phyloP scores from a whole-genome alignment of 2,888 invertebrate genomes.

The Horisme vitalbata region DNA sequence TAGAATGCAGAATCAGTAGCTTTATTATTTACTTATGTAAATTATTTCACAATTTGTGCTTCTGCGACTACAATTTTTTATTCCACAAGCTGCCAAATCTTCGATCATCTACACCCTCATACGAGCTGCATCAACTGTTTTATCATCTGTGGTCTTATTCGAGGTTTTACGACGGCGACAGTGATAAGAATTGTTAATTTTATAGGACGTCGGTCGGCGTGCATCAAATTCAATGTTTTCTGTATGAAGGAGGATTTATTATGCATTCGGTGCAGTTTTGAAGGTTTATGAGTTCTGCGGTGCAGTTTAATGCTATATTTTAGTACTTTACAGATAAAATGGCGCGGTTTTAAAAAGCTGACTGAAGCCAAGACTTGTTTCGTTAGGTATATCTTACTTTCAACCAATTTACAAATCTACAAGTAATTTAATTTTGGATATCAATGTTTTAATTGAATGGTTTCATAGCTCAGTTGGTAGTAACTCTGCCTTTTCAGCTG shows the following conservation, averaged over 20 bases:
- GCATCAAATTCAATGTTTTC: slow-evolving; percentile 26
- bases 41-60: too few relatives aligned
- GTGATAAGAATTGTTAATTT: slow-evolving; percentile 78
- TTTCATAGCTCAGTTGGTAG: too few relatives aligned
- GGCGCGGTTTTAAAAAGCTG: not conserved
- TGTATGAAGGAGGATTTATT: slow-evolving; percentile 13
- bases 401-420: too few relatives aligned
- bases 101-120: not conserved
- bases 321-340: not conserved
- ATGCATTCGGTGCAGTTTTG: slow-evolving; percentile 26
- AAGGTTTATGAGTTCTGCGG: slow-evolving; percentile 5
- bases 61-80: not conserved
- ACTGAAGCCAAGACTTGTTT: not conserved
- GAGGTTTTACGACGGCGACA: slow-evolving; percentile 61
- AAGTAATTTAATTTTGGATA: too few relatives aligned
- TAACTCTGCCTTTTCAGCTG: too few relatives aligned
- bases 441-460: too few relatives aligned
- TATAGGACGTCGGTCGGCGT: slow-evolving; percentile 44
- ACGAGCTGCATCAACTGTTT: not conserved
- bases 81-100: slow-evolving; percentile 10
- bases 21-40: too few relatives aligned
- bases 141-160: slow-evolving; percentile 24
- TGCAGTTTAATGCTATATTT: not conserved
- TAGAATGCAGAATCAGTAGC: too few relatives aligned
- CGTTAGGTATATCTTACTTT: too few relatives aligned